Base-by-base conservation (phyloP, 2,888 invertebrate species). In the Coleophora deauratella region DNA sequence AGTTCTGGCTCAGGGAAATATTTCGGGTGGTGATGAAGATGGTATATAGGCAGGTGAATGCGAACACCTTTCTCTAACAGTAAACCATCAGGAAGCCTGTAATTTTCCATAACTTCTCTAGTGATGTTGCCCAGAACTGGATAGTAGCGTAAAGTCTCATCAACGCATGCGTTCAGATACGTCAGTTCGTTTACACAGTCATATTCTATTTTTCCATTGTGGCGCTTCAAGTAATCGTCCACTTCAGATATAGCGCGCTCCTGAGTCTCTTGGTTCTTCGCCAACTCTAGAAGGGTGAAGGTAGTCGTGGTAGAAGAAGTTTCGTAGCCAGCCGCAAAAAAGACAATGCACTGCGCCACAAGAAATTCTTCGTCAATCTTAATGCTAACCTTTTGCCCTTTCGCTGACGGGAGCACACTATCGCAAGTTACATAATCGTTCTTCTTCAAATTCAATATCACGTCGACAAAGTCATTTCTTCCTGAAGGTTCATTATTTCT, bases 321-420 rank as follows among this genome's bases (percentile, higher is more conserved):
- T 12, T 76, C 75, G 37, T 59, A 76, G 0, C 75, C 75, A 30
- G 71, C 73, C 0, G 57, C 59, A 32, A 73, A 75, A 39, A 91
- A 88, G 0, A 86, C 57, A 27, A 87, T 72, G 3, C 87, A 84
- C 42, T 90, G 88, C 0, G 88, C 79, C 0, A 81, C 72, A 3
- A 89, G 49, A 33, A 88, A 56, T 2, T 84, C 70, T 9, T 86
- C 56, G 1, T 75, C 65, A 0, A 88, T 54, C 1, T 66, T 55
- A 0, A 79, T 6, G 12, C 2, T 40, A 3, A 53, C 39, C 47
- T 43, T 52, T 9, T 43, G 27, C 6, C 33, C 38, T 28, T 51
- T 50, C 27, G 40, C 44, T 9, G 42, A 30, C 0, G 45, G 36
- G 11, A 39, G 46, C 2, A 68, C 50, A n/a, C 59, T 59, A 31